Evolutionary conservation across 1,140 invertebrate genomes (phyloP).

Genomic region (Nasonia vitripennis): DNA sequence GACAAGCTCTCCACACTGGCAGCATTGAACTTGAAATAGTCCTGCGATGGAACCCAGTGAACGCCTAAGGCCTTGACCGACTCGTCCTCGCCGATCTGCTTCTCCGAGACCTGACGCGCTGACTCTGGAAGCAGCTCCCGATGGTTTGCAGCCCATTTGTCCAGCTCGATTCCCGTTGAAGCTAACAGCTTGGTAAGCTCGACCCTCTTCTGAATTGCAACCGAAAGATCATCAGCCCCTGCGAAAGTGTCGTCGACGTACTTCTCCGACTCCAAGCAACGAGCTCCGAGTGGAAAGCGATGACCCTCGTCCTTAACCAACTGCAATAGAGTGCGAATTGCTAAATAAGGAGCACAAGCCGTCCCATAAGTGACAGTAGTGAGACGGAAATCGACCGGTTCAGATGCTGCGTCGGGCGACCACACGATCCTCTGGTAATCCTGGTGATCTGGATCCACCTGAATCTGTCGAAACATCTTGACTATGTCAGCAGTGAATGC

Average conservation of each 20-base stretch:
- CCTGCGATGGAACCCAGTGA: too few relatives aligned
- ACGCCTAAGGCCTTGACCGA: too few relatives aligned
- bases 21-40: too few relatives aligned
- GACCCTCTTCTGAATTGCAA: not conserved
- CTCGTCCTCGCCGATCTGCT: not conserved
- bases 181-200: not conserved
- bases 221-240: not conserved
- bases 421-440: constrained; percentile 43
- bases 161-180: constrained; percentile 13
- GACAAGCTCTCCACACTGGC: too few relatives aligned
- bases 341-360: constrained; percentile 24
- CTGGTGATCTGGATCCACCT: not conserved
- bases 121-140: not conserved
- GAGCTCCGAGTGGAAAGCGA: too few relatives aligned
- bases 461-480: constrained; percentile 60
- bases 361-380: constrained; percentile 28
- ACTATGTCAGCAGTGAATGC: constrained; percentile 46
- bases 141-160: constrained; percentile 34
- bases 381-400: not conserved
- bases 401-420: not conserved
- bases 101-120: not conserved
- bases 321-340: not conserved
- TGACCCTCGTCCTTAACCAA: too few relatives aligned
- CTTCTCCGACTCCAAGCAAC: not conserved
- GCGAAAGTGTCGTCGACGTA: not conserved